Percentiles rank a stretch among this genome's conserved stretches.
phyloP scores from a whole-genome alignment of 2,797 vertebrate genomes.

The Scleropages formosus region DNA sequence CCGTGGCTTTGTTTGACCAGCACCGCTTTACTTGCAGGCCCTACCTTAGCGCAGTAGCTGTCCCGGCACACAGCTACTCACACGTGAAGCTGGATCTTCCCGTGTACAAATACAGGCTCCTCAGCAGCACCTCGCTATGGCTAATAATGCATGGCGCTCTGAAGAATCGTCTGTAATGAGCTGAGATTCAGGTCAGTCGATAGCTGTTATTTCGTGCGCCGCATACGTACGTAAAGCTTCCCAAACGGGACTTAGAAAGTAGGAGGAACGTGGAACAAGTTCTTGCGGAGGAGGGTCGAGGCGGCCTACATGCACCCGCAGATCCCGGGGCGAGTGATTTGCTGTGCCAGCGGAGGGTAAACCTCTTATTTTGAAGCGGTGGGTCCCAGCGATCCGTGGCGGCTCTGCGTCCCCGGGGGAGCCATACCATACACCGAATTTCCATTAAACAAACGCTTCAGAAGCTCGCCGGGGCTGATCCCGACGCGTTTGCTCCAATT shows the following conservation, averaged over 20 bases:
- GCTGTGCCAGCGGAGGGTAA: conserved; percentile 48
- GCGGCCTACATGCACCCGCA: not conserved
- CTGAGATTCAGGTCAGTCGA: not conserved
- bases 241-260: not conserved
- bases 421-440: conserved; percentile 59
- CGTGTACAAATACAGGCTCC: too few relatives aligned
- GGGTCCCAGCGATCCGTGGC: conserved; percentile 46
- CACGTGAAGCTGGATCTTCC: not conserved
- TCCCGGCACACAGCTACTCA: not conserved
- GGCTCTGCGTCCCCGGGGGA: conserved; percentile 45
- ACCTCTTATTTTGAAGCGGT: conserved; percentile 43
- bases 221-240: not conserved
- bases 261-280: not conserved
- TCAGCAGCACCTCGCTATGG: not conserved
- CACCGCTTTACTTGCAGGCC: not conserved
- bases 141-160: not conserved
- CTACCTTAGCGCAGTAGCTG: not conserved
- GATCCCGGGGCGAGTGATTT: conserved; percentile 44
- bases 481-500: conserved; percentile 67
- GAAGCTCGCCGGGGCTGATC: conserved; percentile 58
- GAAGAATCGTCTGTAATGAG: not conserved
- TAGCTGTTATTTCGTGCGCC: not conserved
- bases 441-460: conserved; percentile 67
- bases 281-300: not conserved
- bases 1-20: not conserved